Percentiles rank a stretch among this genome's conserved stretches.
Evolutionary conservation across 2,797 vertebrate species (phyloP).

Genomic region (Darevskia nairensis): DNA sequence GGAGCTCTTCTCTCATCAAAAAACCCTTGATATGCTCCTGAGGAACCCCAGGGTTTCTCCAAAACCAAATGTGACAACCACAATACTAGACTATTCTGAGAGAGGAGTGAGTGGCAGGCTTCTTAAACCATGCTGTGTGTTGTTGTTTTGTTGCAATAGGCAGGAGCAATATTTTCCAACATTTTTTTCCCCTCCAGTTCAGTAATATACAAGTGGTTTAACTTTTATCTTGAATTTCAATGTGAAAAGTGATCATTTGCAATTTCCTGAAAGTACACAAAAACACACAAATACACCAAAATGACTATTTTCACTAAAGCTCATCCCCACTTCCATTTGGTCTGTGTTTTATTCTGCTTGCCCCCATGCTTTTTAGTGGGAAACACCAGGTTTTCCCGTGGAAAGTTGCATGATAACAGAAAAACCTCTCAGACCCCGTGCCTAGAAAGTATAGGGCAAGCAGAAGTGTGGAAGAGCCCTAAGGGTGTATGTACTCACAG

Average conservation of each 20-base stretch:
- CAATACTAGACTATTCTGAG: not conserved
- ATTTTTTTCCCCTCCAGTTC: not conserved
- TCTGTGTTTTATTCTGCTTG: no score
- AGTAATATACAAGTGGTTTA: not conserved
- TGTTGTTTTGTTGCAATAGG: not conserved
- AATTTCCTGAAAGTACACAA: not conserved
- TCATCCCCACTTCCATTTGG: no score
- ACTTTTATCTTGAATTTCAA: constrained; percentile 1
- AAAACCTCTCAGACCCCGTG: not conserved
- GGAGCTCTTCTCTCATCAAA: not conserved
- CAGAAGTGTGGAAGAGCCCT: no score
- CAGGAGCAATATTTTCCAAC: not conserved
- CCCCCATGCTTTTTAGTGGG: no score
- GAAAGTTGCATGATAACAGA: no score
- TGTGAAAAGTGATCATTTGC: not conserved
- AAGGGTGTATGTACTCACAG: not conserved
- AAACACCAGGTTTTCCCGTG: no score
- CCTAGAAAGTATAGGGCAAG: no score
- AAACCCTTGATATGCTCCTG: not conserved
- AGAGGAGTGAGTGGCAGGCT: not conserved
- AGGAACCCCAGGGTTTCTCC: not conserved
- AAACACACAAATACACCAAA: not conserved
- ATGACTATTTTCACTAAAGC: not conserved
- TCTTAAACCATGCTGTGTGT: not conserved
- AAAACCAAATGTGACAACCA: not conserved